Percentiles rank a stretch among this genome's conserved stretches.
phyloP scores from a whole-genome alignment of 2,888 invertebrate genomes.

The Rhagium mordax region DNA sequence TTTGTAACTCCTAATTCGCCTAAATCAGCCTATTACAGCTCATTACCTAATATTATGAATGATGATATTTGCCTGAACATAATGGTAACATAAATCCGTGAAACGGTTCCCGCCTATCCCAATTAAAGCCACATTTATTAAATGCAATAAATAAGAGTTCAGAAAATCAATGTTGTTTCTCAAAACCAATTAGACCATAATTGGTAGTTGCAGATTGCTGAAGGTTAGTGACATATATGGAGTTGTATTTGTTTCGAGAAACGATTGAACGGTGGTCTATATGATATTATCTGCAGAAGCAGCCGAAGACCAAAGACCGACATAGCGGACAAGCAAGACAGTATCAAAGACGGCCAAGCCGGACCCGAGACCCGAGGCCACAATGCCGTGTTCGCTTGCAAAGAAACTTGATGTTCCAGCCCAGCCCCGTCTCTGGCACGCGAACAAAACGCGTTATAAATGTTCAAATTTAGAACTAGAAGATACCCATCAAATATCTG shows the following conservation, averaged over 20 bases:
- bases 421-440: constrained; percentile 46
- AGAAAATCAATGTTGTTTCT: constrained; percentile 70
- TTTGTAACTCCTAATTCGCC: too few species aligned
- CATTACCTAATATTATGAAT: constrained; percentile 14
- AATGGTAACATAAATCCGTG: constrained; percentile 40
- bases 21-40: neutral
- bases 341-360: constrained; percentile 37
- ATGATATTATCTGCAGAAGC: constrained; percentile 64
- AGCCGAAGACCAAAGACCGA: constrained; percentile 55
- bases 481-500: constrained; percentile 20
- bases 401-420: constrained; percentile 32
- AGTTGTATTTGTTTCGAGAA: constrained; percentile 70
- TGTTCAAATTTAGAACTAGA: constrained; percentile 42
- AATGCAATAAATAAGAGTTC: constrained; percentile 66
- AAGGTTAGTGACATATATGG: constrained; percentile 70
- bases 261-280: constrained; percentile 67
- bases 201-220: constrained; percentile 69
- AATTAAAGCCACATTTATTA: constrained; percentile 65
- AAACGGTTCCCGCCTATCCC: constrained; percentile 56
- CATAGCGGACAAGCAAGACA: constrained; percentile 42
- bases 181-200: constrained; percentile 71
- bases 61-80: constrained; percentile 12
- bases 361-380: constrained; percentile 50
- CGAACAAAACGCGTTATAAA: constrained; percentile 53
- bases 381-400: constrained; percentile 34